A percentile compares a stretch with the other conserved stretches of the same genome.
phyloP scores from a whole-genome alignment of 2,797 vertebrate species.

The Mastacembelus armatus region DNA sequence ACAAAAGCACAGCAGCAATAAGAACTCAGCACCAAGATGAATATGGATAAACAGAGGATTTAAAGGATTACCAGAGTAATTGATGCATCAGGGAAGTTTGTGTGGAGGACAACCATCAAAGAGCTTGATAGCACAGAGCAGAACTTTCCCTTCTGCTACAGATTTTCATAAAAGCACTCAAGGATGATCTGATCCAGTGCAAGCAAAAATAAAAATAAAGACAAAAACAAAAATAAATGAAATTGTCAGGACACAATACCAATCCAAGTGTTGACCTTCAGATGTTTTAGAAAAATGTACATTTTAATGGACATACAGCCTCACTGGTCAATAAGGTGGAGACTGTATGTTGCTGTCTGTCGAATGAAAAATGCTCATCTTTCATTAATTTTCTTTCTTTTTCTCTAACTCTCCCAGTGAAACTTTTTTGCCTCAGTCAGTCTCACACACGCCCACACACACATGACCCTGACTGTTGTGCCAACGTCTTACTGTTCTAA shows the following conservation, averaged over 20 bases:
- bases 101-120: conserved; percentile 15
- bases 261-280: conserved; percentile 11
- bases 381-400: conserved; percentile 9
- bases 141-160: not conserved
- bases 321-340: not conserved
- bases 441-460: not conserved
- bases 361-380: not conserved
- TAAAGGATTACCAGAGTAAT: conserved; percentile 31
- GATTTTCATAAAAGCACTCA: conserved; percentile 11
- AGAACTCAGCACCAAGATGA: conserved; percentile 8
- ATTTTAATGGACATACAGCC: not conserved
- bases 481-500: conserved; percentile 54
- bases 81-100: conserved; percentile 6
- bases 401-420: not conserved
- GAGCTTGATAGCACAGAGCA: conserved; percentile 12
- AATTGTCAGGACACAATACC: not conserved
- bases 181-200: conserved; percentile 5
- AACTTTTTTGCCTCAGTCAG: conserved; percentile 5
- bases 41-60: conserved; percentile 20
- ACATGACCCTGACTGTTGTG: conserved; percentile 23
- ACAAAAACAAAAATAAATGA: conserved; percentile 21
- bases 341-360: no score
- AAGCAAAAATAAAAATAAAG: conserved; percentile 24
- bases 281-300: conserved; percentile 8
- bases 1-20: not conserved